Evolutionary conservation across 2,113 vertebrate species (phyloP), one percentile per base, ranked within the genome.

Genomic region (Petaurus breviceps): DNA sequence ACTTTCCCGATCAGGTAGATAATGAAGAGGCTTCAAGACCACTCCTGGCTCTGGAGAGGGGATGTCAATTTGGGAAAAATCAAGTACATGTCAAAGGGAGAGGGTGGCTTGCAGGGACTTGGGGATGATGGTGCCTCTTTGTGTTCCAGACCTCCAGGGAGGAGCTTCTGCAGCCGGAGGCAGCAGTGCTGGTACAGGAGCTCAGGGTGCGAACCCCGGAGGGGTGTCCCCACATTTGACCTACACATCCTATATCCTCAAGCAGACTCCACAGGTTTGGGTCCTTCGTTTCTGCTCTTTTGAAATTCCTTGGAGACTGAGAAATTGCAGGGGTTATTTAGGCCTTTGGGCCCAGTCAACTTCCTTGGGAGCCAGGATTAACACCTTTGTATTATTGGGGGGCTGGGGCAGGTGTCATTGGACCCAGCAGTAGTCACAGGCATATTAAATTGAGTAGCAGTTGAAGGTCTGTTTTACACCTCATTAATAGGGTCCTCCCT

Each of bases 201-300:
- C 98, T 47, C 98, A 99, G 93, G 99, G 99, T 94, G 95, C 98
- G 10, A 98, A 98, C 98, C 96, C 97, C 28, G 97, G 96, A 46
- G 99, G 99, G 95, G 97, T 99, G 92, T 99, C 99, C 92, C 99
- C 99, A 95, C 99, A 99, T 98, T 99, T 99, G 96, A 99, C 99
- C 25, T 99, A 99, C 96, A 99, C 99, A 0, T 99, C 99, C 28
- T 99, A 99, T 94, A 99, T 99, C 98, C 99, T 99, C 94, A 99
- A 99, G 98, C 99, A 99, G 97, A 99, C 99, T 2, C 99, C 99
- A 50, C 99, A 99, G 99, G 99, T 99, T 93, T 98, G 99, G 51
- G n/a, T 57, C 16, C 0, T 89, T 46, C 53, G 37, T 93, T 51
- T 57, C 51, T 95, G 53, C 31, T 54, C 90, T 94, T 52, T 93